Conservation (phyloP, 2,797 vertebrate species). For the Chloroceryle amazona region DNA sequence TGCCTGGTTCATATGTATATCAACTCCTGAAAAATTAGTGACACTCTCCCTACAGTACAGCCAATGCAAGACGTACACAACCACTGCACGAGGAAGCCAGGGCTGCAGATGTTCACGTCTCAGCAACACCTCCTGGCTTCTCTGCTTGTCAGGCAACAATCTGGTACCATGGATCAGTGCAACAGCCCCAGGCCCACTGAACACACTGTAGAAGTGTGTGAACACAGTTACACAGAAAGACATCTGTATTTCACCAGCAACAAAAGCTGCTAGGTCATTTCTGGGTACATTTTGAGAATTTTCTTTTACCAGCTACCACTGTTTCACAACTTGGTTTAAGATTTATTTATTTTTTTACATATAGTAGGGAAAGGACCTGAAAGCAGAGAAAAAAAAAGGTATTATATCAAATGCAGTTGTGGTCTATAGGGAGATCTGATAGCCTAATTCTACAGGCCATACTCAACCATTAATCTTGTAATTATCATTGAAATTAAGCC, state of each 20-base stretch:
- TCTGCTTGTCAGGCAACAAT: background rate
- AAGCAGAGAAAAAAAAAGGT: background rate
- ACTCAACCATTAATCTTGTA: background rate
- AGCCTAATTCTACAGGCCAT: background rate
- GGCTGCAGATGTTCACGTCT: rapidly evolving
- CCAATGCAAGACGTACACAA: background rate
- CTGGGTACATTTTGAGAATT: background rate
- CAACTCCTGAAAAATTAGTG: background rate
- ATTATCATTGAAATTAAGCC: background rate
- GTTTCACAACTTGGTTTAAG: background rate
- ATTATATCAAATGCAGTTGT: background rate
- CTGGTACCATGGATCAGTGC: background rate
- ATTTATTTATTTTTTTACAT: background rate
- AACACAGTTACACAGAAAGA: background rate
- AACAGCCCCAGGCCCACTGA: background rate
- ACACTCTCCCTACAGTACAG: background rate
- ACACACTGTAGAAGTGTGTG: rapidly evolving
- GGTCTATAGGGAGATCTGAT: background rate
- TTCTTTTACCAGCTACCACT: background rate
- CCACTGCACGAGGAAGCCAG: rapidly evolving
- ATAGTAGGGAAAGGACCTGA: background rate
- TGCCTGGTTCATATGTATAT: background rate
- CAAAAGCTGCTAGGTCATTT: background rate
- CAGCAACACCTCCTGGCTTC: background rate
- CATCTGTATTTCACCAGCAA: background rate